Evolutionary conservation across 2,113 vertebrate species (phyloP).

Genomic region (Passer montanus): DNA sequence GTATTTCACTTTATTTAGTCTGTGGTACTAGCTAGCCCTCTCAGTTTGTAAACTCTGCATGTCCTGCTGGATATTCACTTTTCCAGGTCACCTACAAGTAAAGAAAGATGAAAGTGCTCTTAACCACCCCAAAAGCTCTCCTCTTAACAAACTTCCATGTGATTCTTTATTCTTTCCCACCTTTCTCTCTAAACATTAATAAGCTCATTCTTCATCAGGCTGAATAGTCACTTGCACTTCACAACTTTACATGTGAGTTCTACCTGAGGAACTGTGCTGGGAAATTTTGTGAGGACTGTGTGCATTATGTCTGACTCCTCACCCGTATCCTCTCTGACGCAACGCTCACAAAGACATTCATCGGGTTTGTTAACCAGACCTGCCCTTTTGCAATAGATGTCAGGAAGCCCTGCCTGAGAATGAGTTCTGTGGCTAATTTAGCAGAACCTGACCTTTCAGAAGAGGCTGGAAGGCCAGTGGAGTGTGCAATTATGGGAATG

Average conservation of each 20-base stretch:
- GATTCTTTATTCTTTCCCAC: neutral
- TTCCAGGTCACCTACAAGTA: neutral
- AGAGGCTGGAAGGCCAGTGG: neutral
- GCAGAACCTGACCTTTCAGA: constrained; percentile 19
- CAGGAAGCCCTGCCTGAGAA: neutral
- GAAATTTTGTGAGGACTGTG: neutral
- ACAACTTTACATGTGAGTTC: neutral
- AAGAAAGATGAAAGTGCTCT: neutral
- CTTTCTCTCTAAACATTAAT: neutral
- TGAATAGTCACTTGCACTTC: neutral
- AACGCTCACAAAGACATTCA: neutral
- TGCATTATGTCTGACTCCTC: neutral
- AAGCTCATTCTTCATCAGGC: neutral
- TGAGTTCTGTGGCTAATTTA: neutral
- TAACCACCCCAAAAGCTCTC: neutral
- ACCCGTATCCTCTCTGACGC: neutral
- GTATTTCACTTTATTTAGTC: neutral
- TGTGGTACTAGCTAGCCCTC: neutral
- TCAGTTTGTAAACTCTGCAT: neutral
- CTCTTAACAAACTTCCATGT: neutral
- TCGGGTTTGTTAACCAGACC: neutral
- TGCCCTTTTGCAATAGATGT: neutral
- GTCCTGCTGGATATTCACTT: neutral
- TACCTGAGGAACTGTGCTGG: neutral
- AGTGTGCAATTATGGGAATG: neutral